Conservation (phyloP, 2,113 vertebrate genomes). For the Promerops cafer region DNA sequence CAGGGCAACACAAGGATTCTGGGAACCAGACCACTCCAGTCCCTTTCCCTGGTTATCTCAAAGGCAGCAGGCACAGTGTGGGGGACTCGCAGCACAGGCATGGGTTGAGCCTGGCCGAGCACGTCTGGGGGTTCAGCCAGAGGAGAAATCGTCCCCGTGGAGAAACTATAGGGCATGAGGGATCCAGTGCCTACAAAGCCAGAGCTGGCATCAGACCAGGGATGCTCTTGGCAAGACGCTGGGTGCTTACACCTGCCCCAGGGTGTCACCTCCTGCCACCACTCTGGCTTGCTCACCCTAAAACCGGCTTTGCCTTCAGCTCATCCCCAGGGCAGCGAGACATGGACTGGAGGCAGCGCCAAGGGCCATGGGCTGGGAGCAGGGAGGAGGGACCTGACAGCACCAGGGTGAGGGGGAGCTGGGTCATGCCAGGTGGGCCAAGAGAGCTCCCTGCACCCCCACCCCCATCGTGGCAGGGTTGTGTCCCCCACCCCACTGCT, state of each 20-base stretch:
- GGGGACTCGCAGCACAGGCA: background rate
- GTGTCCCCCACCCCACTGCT: background rate
- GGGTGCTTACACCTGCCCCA: background rate
- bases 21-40: accelerated
- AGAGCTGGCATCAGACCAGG: background rate
- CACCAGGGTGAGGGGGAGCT: background rate
- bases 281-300: background rate
- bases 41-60: background rate
- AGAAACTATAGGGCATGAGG: background rate
- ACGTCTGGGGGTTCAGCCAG: background rate
- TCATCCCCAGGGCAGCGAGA: background rate
- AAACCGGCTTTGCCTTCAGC: background rate
- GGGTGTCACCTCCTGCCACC: background rate
- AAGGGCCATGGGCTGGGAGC: background rate
- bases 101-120: background rate
- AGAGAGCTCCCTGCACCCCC: background rate
- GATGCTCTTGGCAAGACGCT: background rate
- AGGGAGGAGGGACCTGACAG: background rate
- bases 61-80: background rate
- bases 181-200: background rate
- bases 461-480: background rate
- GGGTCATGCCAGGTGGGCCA: background rate
- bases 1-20: background rate
- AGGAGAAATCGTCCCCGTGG: background rate
- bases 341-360: background rate